Evolutionary conservation across 2,113 vertebrate genomes (phyloP), one percentile per base, ranked within the genome.

Genomic region (Python bivittatus): DNA sequence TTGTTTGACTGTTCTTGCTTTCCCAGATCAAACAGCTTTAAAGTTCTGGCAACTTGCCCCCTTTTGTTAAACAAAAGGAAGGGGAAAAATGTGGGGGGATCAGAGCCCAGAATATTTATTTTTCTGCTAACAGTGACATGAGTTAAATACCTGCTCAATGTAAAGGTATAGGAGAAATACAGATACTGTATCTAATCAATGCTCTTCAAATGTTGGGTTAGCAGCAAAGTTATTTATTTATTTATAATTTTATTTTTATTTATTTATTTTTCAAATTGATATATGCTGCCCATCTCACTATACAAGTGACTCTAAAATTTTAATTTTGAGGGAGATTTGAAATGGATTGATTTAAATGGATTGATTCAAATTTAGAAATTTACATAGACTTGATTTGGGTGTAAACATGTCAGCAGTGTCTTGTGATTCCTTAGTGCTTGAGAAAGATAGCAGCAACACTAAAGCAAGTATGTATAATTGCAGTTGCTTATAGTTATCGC

Each of bases 31-130:
- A 93, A 92, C 86, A 95, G 95, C 56, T 94, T 90, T 95, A 92
- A 91, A 90, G 54, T 94, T 96, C 94, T 95, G 93, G 95, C 95
- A 93, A 64, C 11, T 64, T 94, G 92, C 90, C 94, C 52, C 1
- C 44, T 94, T 91, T 22, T 92, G 90, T 17, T 89, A 91, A 94
- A 94, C 29, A 68, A 90, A 33, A 88, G 48, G n/a, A 89, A 54
- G 83, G 8, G 1, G n/a, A 84, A 44, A n/a, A 86, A 44, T 6
- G 20, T 4, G 6, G 68, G 33, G 38, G 6, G 33, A 79, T 38
- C 68, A 61, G 11, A 1, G 27, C 42, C 42, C 79, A 52, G 29
- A 93, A 93, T 94, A 94, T 96, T 94, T 90, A 42, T 52, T 96
- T 96, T 94, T 88, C 60, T n/a, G 94, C 86, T 54, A 68, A n/a